Evolutionary conservation across 1,140 invertebrate species (phyloP).

Genomic region (Hyles vespertilio): DNA sequence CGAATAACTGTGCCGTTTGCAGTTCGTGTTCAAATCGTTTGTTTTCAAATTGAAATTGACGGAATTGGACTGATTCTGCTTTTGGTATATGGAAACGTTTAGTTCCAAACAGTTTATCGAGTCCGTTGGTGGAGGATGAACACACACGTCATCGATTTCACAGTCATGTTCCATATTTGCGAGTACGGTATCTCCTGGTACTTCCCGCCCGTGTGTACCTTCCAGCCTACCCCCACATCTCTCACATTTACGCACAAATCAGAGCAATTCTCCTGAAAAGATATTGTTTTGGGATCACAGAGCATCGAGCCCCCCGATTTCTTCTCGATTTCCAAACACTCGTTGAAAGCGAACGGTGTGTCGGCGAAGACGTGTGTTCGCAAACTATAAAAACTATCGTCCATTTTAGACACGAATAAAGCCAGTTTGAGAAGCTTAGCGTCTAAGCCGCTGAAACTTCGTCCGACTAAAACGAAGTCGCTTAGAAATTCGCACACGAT

Average conservation of each 20-base stretch:
- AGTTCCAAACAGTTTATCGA: slow-evolving; percentile 69
- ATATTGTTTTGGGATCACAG: slow-evolving; percentile 90
- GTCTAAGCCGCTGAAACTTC: slow-evolving; percentile 78
- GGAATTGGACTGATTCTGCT: slow-evolving; percentile 67
- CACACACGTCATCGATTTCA: slow-evolving; percentile 86
- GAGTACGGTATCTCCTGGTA: slow-evolving; percentile 94
- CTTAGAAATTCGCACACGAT: slow-evolving; percentile 92
- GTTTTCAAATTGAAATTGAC: slow-evolving; percentile 71
- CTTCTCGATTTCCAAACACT: slow-evolving; percentile 84
- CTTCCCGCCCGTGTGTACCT: slow-evolving; percentile 86
- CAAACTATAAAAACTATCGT: slow-evolving; percentile 71
- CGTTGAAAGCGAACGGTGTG: slow-evolving; percentile 91
- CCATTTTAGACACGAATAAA: slow-evolving; percentile 85
- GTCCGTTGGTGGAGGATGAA: slow-evolving; percentile 86
- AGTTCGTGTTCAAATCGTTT: slow-evolving; percentile 68
- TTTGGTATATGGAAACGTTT: slow-evolving; percentile 65
- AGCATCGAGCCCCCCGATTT: slow-evolving; percentile 88
- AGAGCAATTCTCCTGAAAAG: slow-evolving; percentile 91
- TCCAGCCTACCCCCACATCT: slow-evolving; percentile 83
- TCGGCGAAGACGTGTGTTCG: slow-evolving; percentile 91
- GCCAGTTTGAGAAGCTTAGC: slow-evolving; percentile 89
- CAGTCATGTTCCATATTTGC: slow-evolving; percentile 91
- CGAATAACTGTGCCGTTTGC: slow-evolving; percentile 63
- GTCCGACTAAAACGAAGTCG: slow-evolving; percentile 91
- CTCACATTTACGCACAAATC: slow-evolving; percentile 84